Evolutionary conservation across 2,888 invertebrate species (phyloP).

Genomic region (Eupithecia dodoneata): DNA sequence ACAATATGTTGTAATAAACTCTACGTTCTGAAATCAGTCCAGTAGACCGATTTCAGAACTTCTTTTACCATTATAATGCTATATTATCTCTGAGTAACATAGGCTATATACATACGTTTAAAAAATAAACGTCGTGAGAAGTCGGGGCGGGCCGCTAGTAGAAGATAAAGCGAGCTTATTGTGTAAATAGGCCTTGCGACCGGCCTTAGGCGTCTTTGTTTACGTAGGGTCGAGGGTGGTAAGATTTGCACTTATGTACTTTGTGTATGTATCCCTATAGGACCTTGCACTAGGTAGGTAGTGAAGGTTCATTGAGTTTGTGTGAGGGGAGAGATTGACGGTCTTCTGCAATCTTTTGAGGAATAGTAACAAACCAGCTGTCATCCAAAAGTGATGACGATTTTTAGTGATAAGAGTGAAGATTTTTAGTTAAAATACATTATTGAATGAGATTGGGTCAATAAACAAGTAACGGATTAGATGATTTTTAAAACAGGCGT

Average conservation of each 20-base stretch:
- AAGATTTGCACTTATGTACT: constrained; percentile 31
- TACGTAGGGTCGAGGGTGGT: constrained; percentile 32
- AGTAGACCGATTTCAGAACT: too few relatives aligned
- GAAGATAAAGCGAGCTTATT: constrained; percentile 9
- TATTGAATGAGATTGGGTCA: too few relatives aligned
- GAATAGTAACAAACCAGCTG: background rate
- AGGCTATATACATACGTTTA: too few relatives aligned
- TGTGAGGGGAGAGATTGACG: background rate
- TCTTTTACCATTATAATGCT: too few relatives aligned
- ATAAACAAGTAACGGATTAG: too few relatives aligned
- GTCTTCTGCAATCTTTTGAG: background rate
- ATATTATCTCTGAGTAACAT: too few relatives aligned
- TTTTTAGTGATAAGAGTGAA: too few relatives aligned
- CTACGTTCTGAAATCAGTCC: too few relatives aligned
- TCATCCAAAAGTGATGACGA: background rate
- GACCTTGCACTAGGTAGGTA: background rate
- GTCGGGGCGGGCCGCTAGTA: background rate
- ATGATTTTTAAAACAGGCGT: too few relatives aligned
- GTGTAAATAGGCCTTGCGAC: constrained; percentile 51
- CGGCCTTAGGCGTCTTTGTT: constrained; percentile 45
- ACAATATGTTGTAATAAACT: too few relatives aligned
- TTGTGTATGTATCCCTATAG: background rate
- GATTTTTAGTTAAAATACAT: too few relatives aligned
- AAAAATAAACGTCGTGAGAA: too few relatives aligned
- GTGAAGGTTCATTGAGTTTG: background rate